Evolutionary conservation across 92 coral and sea anemone genomes (phyloP), one percentile per base, ranked within the genome.

Genomic region (Pocillopora grandis): DNA sequence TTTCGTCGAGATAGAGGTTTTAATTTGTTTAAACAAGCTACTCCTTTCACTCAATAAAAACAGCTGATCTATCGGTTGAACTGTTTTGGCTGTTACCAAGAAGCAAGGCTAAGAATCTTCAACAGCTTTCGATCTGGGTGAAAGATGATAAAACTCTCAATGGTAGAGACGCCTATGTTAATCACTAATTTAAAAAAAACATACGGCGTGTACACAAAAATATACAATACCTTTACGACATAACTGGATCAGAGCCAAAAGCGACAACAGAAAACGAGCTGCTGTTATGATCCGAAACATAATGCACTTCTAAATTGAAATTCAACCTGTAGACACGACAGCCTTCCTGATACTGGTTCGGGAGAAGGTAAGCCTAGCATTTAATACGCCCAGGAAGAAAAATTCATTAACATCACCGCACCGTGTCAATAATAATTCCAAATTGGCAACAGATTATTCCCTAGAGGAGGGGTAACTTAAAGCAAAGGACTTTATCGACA

Each of bases 171-270:
- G 52, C 52, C 52, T 42, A 3, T 42, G 52, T 7, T 3, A 42
- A 3, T 42, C 52, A 42, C 52, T 42, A 42, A 42, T 42, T 42
- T 42, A 3, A 66, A 66, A 23, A 66, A 12, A 66, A 12, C 72
- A 52, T 21, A 12, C 10, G 2, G 23, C 60, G 1, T n/a, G 3
- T 58, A 74, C 70, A 59, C 58, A 21, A 57, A 52, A 31, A 80
- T 56, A 57, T 21, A 71, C 18, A 57, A 61, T 83, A 83, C 86
- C 86, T 83, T 73, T 72, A 73, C 49, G 56, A 83, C 62, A 33
- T 5, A 83, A 56, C 65, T 74, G 61, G 12, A 14, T 12, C 73
- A 58, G 12, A 16, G 65, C 23, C 6, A 83, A 19, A 62, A 83
- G 21, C 7, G 64, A 55, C n/a, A 37, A 16, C 31, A 62, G 21